Evolutionary conservation across 1,140 invertebrate genomes (phyloP), one percentile per base, ranked within the genome.

Genomic region (Gonioctena quinquepunctata): DNA sequence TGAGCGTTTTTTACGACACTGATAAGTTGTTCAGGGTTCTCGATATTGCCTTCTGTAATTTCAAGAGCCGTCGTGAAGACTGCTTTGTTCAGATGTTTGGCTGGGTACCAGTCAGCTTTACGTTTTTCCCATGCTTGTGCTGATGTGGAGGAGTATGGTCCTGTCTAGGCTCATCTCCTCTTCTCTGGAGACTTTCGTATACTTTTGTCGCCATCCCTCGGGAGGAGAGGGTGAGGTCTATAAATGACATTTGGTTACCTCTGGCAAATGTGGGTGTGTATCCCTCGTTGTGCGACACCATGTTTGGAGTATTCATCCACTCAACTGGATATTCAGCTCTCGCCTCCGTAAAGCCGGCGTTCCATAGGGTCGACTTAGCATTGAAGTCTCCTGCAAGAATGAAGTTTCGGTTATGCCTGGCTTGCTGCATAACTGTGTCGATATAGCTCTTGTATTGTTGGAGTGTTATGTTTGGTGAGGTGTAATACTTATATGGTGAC

Each of bases 331-430:
- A n/a, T 52, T 63, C 59, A 3, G 49, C 70, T 21, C 59, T 63
- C 6, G 0, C 23, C 22, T 68, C 70, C 3, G 48, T 60, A n/a
- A n/a, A n/a, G n/a, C n/a, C n/a, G n/a, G n/a, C n/a, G 13, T 64
- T 64, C 70, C 66, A 72, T 26, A 18, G 23, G 2, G 22, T 23
- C 7, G 60, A 72, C 23, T 68, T 64, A 6, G 61, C 48, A 48
- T 72, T 68, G 1, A 68, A 18, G 16, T 72, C 65, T 7, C 70
- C 70, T 18, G 18, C 1, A 19, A 54, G 13, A n/a, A 54, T 54
- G n/a, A 16, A 18, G 13, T 23, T 21, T 54, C 19, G 8, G 3
- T 1, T 11, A 5, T 23, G 8, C 18, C 52, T 54, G n/a, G 18
- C 52, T 18, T 54, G 52, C 18, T 54, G 22, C 52, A 54, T 54